phyloP scores from a whole-genome alignment of 2,888 invertebrate genomes.

The Drosophila borealis region DNA sequence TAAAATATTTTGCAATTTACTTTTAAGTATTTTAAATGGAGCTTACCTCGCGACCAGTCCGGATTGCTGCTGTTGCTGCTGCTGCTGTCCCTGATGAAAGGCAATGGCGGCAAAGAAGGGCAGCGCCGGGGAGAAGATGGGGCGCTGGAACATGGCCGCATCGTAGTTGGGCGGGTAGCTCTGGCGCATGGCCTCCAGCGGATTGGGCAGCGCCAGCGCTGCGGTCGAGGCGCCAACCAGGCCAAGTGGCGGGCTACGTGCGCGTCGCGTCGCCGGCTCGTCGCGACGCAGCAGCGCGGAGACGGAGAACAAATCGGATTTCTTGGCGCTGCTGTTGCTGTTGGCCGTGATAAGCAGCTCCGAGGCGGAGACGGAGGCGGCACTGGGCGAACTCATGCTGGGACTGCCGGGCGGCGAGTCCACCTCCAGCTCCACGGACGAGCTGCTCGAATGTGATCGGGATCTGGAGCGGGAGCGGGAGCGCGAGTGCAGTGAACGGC shows the following conservation, averaged over 20 bases:
- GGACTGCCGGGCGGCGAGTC: constrained; percentile 88
- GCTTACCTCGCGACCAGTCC: constrained; percentile 80
- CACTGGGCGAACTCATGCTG: constrained; percentile 76
- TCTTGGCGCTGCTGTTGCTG: constrained; percentile 86
- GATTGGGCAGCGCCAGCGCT: constrained; percentile 64
- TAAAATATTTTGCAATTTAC: not conserved
- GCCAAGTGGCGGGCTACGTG: constrained; percentile 54
- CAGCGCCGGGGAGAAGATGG: constrained; percentile 84
- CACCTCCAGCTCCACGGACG: constrained; percentile 91
- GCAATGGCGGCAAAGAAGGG: constrained; percentile 85
- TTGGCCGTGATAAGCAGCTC: constrained; percentile 83
- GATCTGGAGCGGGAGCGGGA: constrained; percentile 70
- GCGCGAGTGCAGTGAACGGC: constrained; percentile 73
- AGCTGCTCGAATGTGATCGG: constrained; percentile 82
- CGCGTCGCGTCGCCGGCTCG: constrained; percentile 85
- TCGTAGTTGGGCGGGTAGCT: constrained; percentile 84
- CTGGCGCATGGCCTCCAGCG: constrained; percentile 86
- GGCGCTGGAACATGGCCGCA: constrained; percentile 84
- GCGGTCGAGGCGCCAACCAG: constrained; percentile 47
- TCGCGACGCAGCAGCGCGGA: constrained; percentile 93
- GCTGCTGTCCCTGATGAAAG: constrained; percentile 84
- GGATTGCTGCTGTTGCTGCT: constrained; percentile 83
- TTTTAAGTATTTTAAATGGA: not conserved
- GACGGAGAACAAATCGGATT: constrained; percentile 94
- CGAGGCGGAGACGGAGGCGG: constrained; percentile 73